A percentile compares a stretch with the other conserved stretches of the same genome.
Evolutionary conservation across 2,888 invertebrate genomes (phyloP).

Genomic region (Escarpia spicata): DNA sequence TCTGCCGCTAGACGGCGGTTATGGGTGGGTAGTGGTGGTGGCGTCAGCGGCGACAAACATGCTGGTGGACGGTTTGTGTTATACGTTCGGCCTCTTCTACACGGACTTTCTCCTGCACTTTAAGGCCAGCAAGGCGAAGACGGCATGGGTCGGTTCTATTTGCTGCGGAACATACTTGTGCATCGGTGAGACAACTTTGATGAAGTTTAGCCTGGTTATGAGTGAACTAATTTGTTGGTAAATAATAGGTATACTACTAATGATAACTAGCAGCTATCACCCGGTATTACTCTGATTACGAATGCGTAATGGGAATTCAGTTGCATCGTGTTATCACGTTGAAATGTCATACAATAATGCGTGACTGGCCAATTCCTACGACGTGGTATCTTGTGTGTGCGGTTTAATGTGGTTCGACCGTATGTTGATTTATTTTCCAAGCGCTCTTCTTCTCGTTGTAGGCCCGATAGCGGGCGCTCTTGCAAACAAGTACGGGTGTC

Average conservation of each 20-base stretch:
- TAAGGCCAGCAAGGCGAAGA: constrained; percentile 83
- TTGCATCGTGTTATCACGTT: neutral
- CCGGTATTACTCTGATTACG: neutral
- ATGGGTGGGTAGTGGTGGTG: constrained; percentile 72
- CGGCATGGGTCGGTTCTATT: constrained; percentile 92
- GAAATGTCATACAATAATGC: neutral
- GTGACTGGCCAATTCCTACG: neutral
- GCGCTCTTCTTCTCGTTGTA: constrained; percentile 64
- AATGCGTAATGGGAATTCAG: neutral
- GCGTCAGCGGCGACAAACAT: constrained; percentile 94
- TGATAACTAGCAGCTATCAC: neutral
- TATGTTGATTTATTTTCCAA: too few relatives aligned
- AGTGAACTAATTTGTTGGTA: neutral
- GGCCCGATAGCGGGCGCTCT: constrained; percentile 95
- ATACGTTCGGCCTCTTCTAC: constrained; percentile 95
- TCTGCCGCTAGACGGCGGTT: constrained; percentile 43
- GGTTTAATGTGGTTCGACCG: too few relatives aligned
- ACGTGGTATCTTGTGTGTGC: neutral
- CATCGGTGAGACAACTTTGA: constrained; percentile 75
- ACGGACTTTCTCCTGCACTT: constrained; percentile 87
- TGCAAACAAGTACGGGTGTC: constrained; percentile 94
- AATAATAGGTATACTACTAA: neutral
- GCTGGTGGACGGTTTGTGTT: constrained; percentile 95
- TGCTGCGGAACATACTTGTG: constrained; percentile 94
- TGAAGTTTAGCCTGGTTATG: neutral